phyloP scores from a whole-genome alignment of 2,113 vertebrate genomes.

The Pungitius pungitius region DNA sequence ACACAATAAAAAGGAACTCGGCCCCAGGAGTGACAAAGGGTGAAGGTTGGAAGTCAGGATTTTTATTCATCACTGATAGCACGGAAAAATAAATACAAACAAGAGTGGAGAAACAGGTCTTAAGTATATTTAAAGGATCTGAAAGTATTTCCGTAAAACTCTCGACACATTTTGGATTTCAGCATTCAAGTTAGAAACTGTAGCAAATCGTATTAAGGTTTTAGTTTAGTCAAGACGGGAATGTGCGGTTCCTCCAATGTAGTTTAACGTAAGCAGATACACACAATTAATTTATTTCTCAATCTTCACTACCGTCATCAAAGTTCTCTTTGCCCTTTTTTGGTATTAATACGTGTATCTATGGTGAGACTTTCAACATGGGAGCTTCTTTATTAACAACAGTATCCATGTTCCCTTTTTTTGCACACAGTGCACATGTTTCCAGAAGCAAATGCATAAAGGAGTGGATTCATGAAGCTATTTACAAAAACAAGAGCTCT shows the following conservation, averaged over 20 bases:
- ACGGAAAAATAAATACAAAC: too few species aligned
- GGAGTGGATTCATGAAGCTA: constrained; percentile 37
- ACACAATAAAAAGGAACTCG: not conserved
- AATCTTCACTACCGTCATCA: too few species aligned
- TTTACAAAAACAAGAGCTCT: constrained; percentile 37
- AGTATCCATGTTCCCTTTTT: not conserved
- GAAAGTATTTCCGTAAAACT: too few species aligned
- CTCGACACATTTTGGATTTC: too few species aligned
- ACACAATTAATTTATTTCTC: not conserved
- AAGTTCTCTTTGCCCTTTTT: not conserved
- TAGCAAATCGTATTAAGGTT: not conserved
- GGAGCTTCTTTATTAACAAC: constrained; percentile 3
- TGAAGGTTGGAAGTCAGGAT: not conserved
- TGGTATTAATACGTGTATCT: not conserved
- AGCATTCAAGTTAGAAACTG: too few species aligned
- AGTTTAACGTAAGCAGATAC: not conserved
- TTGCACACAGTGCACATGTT: not conserved
- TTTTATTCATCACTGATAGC: not conserved
- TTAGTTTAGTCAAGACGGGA: not conserved
- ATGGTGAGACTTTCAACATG: too few species aligned
- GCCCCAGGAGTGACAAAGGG: not conserved
- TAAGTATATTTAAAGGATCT: too few species aligned
- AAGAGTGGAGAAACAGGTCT: too few species aligned
- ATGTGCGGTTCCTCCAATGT: too few species aligned
- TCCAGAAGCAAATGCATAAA: constrained; percentile 36